Evolutionary conservation across 2,113 vertebrate species (phyloP), one percentile per base, ranked within the genome.

Genomic region (Python bivittatus): DNA sequence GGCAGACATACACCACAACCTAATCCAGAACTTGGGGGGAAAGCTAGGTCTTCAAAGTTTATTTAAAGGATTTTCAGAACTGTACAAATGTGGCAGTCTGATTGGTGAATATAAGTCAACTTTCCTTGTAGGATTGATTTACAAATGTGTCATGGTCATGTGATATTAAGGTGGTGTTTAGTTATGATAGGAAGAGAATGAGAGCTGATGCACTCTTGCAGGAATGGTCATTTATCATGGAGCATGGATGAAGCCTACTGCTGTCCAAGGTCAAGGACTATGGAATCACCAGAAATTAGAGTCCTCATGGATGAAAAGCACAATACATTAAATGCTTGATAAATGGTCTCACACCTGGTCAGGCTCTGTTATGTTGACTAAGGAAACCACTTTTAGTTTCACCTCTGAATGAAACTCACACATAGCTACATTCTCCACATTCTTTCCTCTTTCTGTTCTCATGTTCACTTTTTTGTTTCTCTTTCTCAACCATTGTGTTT

Each of bases 261-360:
- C 92, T 93, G 38, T 92, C 93, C 95, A 97, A 98, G 97, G 97
- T 97, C 97, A 97, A 97, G 96, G 97, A 96, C 96, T 96, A 57
- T 93, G 79, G 88, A 94, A 93, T 93, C 92, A 96, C 97, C 96
- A 97, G 93, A 97, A 97, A 95, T 88, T 91, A 94, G 93, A 96
- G 90, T 94, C 96, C 93, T 96, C 92, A 92, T 94, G 95, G 93
- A 95, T 93, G 87, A 92, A 89, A 91, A 92, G 91, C 22, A 54
- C 91, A 95, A 92, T 94, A 89, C 93, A 95, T 95, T 94, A 95
- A 94, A 93, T 95, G 27, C 90, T 88, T 97, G 96, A 97, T 96
- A 95, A 97, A 97, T 96, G 95, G 95, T 94, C 92, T 96, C 91
- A 97, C 90, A 97, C 89, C 93, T 95, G 95, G 94, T 89, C 96